Conservation (phyloP, 2,888 invertebrate genomes). For the Athrips mouffetella region DNA sequence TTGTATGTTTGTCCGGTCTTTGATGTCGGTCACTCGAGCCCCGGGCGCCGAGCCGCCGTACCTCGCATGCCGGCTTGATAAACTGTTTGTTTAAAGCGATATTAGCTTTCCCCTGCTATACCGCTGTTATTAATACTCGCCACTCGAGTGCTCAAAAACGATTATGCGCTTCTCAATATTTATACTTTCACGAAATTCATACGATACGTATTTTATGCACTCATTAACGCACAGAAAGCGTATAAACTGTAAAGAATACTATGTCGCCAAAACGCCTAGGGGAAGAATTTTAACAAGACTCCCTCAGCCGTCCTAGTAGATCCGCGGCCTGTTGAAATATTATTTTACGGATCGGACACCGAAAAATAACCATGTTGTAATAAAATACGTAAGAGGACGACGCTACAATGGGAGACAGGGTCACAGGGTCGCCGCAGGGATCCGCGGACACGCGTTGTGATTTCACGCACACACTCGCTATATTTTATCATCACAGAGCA, state of each 20-base stretch:
- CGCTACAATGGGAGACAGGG: conserved; percentile 32
- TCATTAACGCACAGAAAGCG: no score
- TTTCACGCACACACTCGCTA: conserved; percentile 32
- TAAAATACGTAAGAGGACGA: conserved; percentile 26
- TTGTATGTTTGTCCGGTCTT: conserved; percentile 41
- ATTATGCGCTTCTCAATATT: not conserved
- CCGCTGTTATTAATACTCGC: conserved; percentile 36
- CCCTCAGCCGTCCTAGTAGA: conserved; percentile 7
- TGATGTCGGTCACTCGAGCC: conserved; percentile 47
- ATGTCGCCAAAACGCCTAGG: conserved; percentile 5
- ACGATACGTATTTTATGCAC: no score
- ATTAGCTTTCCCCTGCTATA: conserved; percentile 47
- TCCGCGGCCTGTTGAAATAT: conserved; percentile 8
- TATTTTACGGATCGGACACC: conserved; percentile 10
- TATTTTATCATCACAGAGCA: conserved; percentile 41
- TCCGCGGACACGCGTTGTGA: conserved; percentile 23
- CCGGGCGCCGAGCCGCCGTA: conserved; percentile 30
- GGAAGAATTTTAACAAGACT: conserved; percentile 4
- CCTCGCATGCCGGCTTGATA: conserved; percentile 33
- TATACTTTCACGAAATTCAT: not conserved
- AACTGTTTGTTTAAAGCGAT: conserved; percentile 56
- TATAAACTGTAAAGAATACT: no score
- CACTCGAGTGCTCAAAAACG: conserved; percentile 7
- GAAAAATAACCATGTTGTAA: conserved; percentile 22
- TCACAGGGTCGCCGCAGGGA: conserved; percentile 32